Base-by-base conservation (phyloP, 2,888 invertebrate genomes). In the Drosophila cognata region DNA sequence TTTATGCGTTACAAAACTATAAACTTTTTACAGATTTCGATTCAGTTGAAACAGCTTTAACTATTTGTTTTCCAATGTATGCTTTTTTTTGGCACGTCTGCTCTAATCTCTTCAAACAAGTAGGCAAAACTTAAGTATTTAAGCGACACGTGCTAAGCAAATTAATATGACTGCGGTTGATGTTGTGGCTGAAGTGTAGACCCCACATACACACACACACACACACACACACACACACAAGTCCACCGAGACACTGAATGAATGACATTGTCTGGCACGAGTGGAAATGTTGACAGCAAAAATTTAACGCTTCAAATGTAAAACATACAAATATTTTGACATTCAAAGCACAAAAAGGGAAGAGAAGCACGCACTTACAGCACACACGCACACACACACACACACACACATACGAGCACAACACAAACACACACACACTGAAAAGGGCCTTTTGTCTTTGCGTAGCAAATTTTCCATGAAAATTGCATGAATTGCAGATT, bases 401-500 rank as follows among this genome's bases (percentile, higher is more conserved):
- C n/a, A 10, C 53, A 25, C 35, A 55, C 53, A 68, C 68, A 62
- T 51, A 59, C 52, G 48, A 55, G 64, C 41, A 68, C 51, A 16
- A 33, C 35, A 25, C 53, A 31, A 38, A 66, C 61, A 57, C 16
- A 25, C 46, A 36, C 38, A 38, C n/a, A 28, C 18, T 21, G 3
- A 6, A 36, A 64, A 46, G 61, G 38, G n/a, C 18, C 64, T 46
- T 52, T 70, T 67, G 74, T 53, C 56, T 77, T 77, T 63, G 74
- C 78, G 82, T 79, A 73, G 82, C 82, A 86, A 90, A 89, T 90
- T 89, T 90, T 83, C 81, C 87, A 87, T 87, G 87, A 90, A 88
- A 88, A 88, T 90, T 90, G 88, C 88, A 90, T 88, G 90, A 88
- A 84, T 88, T 88, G 90, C 89, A 90, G 89, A 88, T 89, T 88